Conservation (phyloP, 2,797 vertebrate genomes). For the Spheniscus humboldti region DNA sequence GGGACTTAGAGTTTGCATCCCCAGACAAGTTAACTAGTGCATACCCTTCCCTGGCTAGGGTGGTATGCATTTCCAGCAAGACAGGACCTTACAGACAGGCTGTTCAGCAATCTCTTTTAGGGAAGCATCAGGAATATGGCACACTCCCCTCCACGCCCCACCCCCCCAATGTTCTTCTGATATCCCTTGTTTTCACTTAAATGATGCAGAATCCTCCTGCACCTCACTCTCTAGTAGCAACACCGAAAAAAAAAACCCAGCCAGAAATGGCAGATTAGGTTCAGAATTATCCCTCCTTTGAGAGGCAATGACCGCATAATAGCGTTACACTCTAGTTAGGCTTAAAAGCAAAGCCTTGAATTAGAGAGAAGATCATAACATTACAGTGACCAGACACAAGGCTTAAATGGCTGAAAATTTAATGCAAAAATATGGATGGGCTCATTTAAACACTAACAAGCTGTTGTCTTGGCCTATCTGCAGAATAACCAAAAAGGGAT, state of each 20-base stretch:
- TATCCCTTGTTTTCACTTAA: background rate
- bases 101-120: background rate
- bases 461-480: conserved; percentile 3
- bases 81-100: background rate
- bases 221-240: background rate
- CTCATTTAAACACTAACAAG: conserved; percentile 36
- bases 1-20: background rate
- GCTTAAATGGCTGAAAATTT: background rate
- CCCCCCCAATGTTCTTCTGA: background rate
- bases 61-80: background rate
- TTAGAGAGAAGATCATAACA: background rate
- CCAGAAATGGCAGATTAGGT: background rate
- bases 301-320: background rate
- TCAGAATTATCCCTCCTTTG: background rate
- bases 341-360: conserved; percentile 12
- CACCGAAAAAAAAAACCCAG: background rate
- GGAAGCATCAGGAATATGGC: background rate
- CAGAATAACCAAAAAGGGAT: background rate
- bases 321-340: background rate
- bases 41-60: background rate
- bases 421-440: background rate
- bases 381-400: background rate
- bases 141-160: background rate
- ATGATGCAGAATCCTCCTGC: background rate
- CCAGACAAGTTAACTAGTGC: background rate